These are phyloP conservation scores for Hypotaenidia philippensis DNA, from an alignment of 2,797 vertebrate genomes.

Conservation along the genomic window DNA sequence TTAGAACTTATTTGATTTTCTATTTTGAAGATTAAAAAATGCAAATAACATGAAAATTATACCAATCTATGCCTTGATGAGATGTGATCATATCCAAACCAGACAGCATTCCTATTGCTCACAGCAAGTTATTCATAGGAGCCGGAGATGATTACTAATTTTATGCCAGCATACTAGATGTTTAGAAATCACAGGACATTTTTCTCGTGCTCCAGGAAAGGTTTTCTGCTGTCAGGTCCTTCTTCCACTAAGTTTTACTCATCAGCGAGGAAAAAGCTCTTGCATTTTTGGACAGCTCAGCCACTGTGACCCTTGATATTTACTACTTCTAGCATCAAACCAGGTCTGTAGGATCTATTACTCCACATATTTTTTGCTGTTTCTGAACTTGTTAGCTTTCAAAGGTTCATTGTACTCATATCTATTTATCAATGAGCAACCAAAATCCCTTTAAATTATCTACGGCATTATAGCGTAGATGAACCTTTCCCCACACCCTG, in stretches of 20 bases:
- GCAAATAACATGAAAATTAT: not conserved
- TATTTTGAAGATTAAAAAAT: not conserved
- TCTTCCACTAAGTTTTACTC: not conserved
- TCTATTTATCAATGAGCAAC: not conserved
- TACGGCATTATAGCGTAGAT: not conserved
- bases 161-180: not conserved
- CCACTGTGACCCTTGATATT: not conserved
- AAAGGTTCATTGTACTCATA: not conserved
- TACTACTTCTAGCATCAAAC: not conserved
- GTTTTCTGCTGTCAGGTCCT: not conserved
- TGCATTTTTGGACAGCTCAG: not conserved
- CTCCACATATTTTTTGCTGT: not conserved
- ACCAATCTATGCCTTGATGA: not conserved
- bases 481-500: not conserved
- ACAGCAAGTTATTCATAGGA: not conserved
- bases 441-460: not conserved
- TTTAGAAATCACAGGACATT: not conserved
- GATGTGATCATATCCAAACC: not conserved
- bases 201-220: not conserved
- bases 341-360: not conserved
- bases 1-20: not conserved
- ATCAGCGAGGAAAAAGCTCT: accelerated
- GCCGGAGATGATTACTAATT: not conserved
- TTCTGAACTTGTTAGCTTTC: not conserved
- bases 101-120: not conserved